Base-by-base conservation (phyloP, 2,888 invertebrate species). In the Drosophila prolongata region DNA sequence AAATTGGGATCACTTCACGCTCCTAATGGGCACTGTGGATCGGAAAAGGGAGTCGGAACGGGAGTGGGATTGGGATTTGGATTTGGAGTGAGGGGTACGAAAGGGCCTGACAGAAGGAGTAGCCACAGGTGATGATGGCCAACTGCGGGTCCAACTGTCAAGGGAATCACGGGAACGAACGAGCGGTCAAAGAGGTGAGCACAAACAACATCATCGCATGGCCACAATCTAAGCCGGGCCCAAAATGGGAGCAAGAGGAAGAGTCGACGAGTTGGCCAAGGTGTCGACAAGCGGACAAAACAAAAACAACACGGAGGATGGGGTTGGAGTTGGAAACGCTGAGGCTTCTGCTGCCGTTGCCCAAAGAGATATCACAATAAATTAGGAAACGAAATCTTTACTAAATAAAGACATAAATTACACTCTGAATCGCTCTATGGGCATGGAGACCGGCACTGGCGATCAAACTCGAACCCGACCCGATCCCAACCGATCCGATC, bases 1-100 rank as follows among this genome's bases (percentile, higher is more conserved):
- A 91, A 91, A 91, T 91, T 89, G 90, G 89, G 91, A 91, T 90
- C 90, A 89, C 90, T 91, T 91, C 91, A 91, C 91, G 91, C 92
- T 90, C 90, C 91, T 92, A 92, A 92, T 92, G 90, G 91, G 83
- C 79, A 80, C 71, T 69, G 57, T 54, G 56, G 34, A 34, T 11
- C 35, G 30, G 30, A 8, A 30, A 30, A 30, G 24, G 44, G 44
- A 52, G 47, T 37, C 54, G 47, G n/a, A 55, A 27, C 35, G 10
- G 24, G 24, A 6, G 49, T 46, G 44, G n/a, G 14, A 40, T 6
- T 19, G 3, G 38, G 14, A n/a, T 42, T 27, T 38, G 35, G 35
- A 37, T 30, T 1, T 6, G 30, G 43, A 14, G 9, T 34, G 56
- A 30, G 11, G 27, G 24, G 10, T 11, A 24, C 35, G 14, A 35